These are phyloP conservation scores for Odontomachus brunneus DNA, from an alignment of 1,140 invertebrate species.

Conservation along the genomic window DNA sequence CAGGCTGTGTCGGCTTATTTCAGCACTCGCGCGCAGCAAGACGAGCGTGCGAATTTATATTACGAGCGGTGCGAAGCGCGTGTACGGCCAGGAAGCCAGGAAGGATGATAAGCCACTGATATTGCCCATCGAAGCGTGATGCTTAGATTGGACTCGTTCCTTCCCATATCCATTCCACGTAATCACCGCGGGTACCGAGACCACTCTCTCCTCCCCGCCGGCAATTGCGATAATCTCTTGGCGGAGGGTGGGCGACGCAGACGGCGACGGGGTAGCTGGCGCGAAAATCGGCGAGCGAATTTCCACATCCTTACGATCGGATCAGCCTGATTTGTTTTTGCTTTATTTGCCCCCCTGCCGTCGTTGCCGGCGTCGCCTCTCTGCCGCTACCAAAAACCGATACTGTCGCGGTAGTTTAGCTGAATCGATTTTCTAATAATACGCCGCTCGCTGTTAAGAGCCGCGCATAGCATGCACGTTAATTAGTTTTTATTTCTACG, in stretches of 20 bases:
- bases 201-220: slow-evolving; percentile 37
- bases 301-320: slow-evolving; percentile 66
- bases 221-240: slow-evolving; percentile 71
- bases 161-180: slow-evolving; percentile 76
- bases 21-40: slow-evolving; percentile 19
- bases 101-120: slow-evolving; percentile 79
- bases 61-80: slow-evolving; percentile 46
- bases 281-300: slow-evolving; percentile 69
- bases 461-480: slow-evolving; percentile 5
- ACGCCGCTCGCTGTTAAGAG: slow-evolving; percentile 24
- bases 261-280: not conserved
- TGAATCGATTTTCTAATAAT: slow-evolving; percentile 55
- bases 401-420: slow-evolving; percentile 28
- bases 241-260: slow-evolving; percentile 10
- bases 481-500: slow-evolving; percentile 56
- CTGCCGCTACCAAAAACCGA: slow-evolving; percentile 18
- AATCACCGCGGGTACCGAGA: slow-evolving; percentile 73
- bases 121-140: slow-evolving; percentile 78
- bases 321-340: slow-evolving; percentile 42
- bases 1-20: slow-evolving; percentile 43
- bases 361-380: not conserved
- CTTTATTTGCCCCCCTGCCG: slow-evolving; percentile 15
- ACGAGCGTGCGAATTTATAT: slow-evolving; percentile 72
- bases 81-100: slow-evolving; percentile 38
- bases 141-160: slow-evolving; percentile 79